Base-by-base conservation (phyloP, 2,888 invertebrate genomes). In the Perithous albicinctus region DNA sequence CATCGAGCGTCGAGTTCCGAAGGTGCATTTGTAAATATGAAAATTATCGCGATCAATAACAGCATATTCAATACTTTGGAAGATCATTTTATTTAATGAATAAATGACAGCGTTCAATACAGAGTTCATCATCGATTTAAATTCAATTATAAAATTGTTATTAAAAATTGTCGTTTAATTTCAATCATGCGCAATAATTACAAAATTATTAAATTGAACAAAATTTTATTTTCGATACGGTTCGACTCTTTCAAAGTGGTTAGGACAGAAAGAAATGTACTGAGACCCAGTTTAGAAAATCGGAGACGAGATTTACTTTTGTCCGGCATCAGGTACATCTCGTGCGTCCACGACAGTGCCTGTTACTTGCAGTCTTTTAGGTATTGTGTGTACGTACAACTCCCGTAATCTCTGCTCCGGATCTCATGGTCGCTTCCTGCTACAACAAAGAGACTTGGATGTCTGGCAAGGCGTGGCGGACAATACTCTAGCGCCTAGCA, bases 381-480 rank as follows among this genome's bases (percentile, higher is more conserved):
- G 26, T 64, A 43, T 23, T 78, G 43, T 78, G 43, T 51, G 43
- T 51, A 23, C 72, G 64, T 51, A 59, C 26, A 64, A 54, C 48
- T 43, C 56, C 32, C 8, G 64, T 46, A 64, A 84, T 82, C 78
- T 78, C 29, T 73, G 77, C 63, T 72, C 79, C 78, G 75, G 66
- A 83, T 83, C 80, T 84, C 74, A 78, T 74, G 82, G 69, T 74
- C 73, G 83, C 80, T 86, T 86, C 84, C 77, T 80, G 83, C 81
- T 76, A 77, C 75, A 86, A 87, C 85, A 86, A 88, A 87, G 88
- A 85, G 86, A 87, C 82, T 85, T 85, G 76, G 84, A 84, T 82
- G 82, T 77, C 75, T 74, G 79, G 67, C 43, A 87, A 88, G 87
- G 87, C 85, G 87, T 86, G 87, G 87, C 85, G 78, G 59, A 72